phyloP scores from a whole-genome alignment of 2,888 invertebrate genomes.

The Caenorhabditis imperialis region DNA sequence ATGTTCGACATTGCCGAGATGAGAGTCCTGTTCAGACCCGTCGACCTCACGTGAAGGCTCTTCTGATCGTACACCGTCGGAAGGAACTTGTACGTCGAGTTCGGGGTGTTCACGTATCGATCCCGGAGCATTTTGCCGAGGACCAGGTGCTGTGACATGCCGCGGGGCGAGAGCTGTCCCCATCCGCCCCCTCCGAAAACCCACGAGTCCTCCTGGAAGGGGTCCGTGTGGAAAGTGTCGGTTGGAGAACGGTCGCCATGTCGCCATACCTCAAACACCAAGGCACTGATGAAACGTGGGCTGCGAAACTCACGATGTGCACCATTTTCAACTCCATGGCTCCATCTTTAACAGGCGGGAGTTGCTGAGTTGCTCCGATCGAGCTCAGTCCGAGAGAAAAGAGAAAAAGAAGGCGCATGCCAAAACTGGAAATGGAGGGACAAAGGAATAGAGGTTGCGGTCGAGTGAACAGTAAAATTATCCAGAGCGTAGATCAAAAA shows the following conservation, averaged over 20 bases:
- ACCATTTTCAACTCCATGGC: slow-evolving; percentile 52
- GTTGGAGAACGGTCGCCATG: slow-evolving; percentile 71
- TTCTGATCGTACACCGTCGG: slow-evolving; percentile 81
- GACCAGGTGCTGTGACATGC: slow-evolving; percentile 82
- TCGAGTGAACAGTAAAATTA: slow-evolving; percentile 1
- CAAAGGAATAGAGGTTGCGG: no score
- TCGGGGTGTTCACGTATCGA: slow-evolving; percentile 83
- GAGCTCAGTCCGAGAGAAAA: no score
- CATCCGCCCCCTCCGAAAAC: slow-evolving; percentile 65
- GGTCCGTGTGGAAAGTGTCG: slow-evolving; percentile 51
- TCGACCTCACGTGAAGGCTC: slow-evolving; percentile 83
- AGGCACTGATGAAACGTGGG: not conserved
- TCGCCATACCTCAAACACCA: slow-evolving; percentile 67
- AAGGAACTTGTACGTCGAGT: slow-evolving; percentile 79
- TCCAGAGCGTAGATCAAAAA: slow-evolving; percentile 24
- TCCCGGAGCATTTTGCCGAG: slow-evolving; percentile 85
- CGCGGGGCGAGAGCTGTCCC: slow-evolving; percentile 61
- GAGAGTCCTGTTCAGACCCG: slow-evolving; percentile 89
- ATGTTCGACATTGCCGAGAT: slow-evolving; percentile 78
- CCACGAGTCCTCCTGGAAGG: slow-evolving; percentile 60
- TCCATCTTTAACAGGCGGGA: slow-evolving; percentile 37
- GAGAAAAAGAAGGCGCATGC: no score
- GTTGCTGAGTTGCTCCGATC: not conserved
- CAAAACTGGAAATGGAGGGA: no score
- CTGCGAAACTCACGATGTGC: slow-evolving; percentile 31